Evolutionary conservation across 2,888 invertebrate species (phyloP), one percentile per base, ranked within the genome.

Genomic region (Kuschelorhynchus macadamiae): DNA sequence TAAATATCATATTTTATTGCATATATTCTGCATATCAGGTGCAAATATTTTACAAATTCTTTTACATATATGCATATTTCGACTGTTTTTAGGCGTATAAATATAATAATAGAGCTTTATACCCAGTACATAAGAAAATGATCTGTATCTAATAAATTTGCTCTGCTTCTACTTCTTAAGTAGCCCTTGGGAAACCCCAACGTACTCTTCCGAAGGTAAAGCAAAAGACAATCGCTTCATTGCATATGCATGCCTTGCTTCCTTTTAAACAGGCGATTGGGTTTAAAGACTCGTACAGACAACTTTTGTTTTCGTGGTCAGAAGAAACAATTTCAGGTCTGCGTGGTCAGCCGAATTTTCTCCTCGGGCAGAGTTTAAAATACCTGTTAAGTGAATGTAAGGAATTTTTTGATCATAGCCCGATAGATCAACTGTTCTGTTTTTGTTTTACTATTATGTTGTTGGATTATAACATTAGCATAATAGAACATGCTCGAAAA

Each of bases 271-370:
- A 17, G 17, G 8, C 44, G 32, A 50, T 62, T 44, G 16, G 17
- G 42, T 61, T 61, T 20, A 42, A n/a, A n/a, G 44, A 62, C 52
- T 33, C 36, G 44, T 32, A 44, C 42, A 14, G 32, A 52, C 52
- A 21, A 50, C 52, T 62, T 62, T 62, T 50, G 50, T 62, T 62
- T 62, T 44, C 52, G 47, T 33, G 60, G 60, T 42, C 52, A 52
- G 25, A n/a, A n/a, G n/a, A 50, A 30, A 42, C 56, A 44, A 49
- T 49, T 60, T 60, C 60, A 50, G n/a, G 33, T 25, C 59, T n/a
- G 39, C 50, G 21, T 9, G n/a, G n/a, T 33, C 41, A 33, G 20
- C 21, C 49, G 41, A 16, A 50, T 41, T 39, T 60, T 36, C 14
- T 18, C 50, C 41, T 49, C 49, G 12, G 60, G 41, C 60, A 17